Evolutionary conservation across 2,797 vertebrate genomes (phyloP), one percentile per base, ranked within the genome.

Genomic region (Sternarchorhynchus goeldii): DNA sequence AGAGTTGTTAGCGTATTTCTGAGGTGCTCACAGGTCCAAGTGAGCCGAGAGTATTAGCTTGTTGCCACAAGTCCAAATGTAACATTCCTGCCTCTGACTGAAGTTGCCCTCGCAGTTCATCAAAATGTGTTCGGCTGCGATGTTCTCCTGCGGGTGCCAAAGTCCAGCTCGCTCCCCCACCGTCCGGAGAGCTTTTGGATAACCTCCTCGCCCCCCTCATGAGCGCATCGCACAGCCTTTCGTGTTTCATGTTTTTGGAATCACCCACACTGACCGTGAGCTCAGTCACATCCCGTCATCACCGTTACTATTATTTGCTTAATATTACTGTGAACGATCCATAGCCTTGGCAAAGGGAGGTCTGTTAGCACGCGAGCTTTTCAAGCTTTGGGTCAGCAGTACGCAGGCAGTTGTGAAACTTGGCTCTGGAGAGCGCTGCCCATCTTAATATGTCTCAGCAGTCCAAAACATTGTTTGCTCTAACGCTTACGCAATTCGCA

Each of bases 281-380:
- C 34, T 64, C 65, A 75, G 72, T 70, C 72, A 21, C 62, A 75
- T 29, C 60, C 17, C 45, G 60, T 45, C 39, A 63, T 75, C 39
- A 59, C 72, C 59, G 62, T 73, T 60, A 68, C 75, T 80, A 69
- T 21, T 60, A 36, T 53, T 36, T 67, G 66, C 29, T 41, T 57
- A 39, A 31, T 4, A 1, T n/a, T 56, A 45, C 20, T 45, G 18
- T 20, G 21, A 74, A 68, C n/a, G 25, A 55, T 25, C 3, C 62
- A 34, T 36, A 73, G 50, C 62, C 60, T 36, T 50, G 31, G 50
- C 59, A 32, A 53, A 53, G 39, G 41, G 20, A 67, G 53, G 50
- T 56, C 18, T 45, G 45, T 39, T 2, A 41, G 34, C 32, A 7
- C 25, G 20, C 10, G 4, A 18, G 34, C 45, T 55, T 53, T 31